Conservation (phyloP, 2,113 vertebrate species). For the Rana temporaria region DNA sequence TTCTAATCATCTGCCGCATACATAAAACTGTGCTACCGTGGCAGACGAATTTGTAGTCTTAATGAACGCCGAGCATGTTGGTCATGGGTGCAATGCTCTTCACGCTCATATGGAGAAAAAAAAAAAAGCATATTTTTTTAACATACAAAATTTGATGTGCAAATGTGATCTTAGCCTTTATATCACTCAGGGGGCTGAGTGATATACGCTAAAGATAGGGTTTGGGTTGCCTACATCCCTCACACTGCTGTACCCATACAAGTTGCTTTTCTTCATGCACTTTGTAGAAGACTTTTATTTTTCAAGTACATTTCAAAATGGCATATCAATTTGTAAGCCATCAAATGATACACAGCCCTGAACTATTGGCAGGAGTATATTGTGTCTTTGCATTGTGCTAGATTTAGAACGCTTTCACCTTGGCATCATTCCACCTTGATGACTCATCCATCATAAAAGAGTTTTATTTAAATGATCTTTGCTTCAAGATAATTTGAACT, state of each 20-base stretch:
- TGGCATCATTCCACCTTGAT: constrained; percentile 20
- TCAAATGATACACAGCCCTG: neutral
- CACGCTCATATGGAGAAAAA: too few relatives aligned
- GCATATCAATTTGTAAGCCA: constrained; percentile 3
- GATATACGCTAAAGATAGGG: too few relatives aligned
- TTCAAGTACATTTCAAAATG: neutral
- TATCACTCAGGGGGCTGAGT: too few relatives aligned
- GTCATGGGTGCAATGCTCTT: too few relatives aligned
- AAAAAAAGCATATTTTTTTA: too few relatives aligned
- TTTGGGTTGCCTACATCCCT: too few relatives aligned
- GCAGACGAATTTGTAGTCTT: too few relatives aligned
- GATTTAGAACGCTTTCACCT: neutral
- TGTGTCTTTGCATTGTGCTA: constrained; percentile 5
- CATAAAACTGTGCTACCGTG: too few relatives aligned
- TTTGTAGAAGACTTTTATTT: neutral
- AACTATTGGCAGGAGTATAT: neutral
- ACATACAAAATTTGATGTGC: too few relatives aligned
- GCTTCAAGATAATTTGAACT: constrained; percentile 15
- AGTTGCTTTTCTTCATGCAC: neutral
- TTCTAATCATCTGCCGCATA: too few relatives aligned
- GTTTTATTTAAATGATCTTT: constrained; percentile 15
- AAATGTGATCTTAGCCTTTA: too few relatives aligned
- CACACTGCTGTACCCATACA: neutral
- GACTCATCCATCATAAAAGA: constrained; percentile 19
- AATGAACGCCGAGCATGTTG: too few relatives aligned